A percentile compares a stretch with the other conserved stretches of the same genome.
Evolutionary conservation across 2,888 invertebrate species (phyloP).

Genomic region (Cosmorhoe ocellata): DNA sequence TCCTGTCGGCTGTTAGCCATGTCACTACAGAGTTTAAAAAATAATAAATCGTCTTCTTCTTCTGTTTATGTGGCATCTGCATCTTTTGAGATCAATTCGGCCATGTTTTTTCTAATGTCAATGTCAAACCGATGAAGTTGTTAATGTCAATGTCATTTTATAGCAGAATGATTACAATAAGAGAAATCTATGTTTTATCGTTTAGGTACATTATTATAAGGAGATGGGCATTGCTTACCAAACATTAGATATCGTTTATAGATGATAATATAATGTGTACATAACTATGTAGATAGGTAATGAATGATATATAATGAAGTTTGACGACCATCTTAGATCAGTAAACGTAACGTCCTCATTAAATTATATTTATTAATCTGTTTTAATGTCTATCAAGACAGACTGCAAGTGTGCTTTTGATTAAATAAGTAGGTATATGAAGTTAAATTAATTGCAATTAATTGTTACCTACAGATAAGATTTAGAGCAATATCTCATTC

Average conservation of each 20-base stretch:
- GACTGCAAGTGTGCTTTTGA: slow-evolving; percentile 36
- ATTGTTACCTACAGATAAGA: too few species aligned
- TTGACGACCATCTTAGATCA: slow-evolving; percentile 24
- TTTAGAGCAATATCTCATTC: too few species aligned
- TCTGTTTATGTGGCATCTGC: too few species aligned
- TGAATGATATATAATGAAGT: slow-evolving; percentile 8
- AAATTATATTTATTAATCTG: slow-evolving; percentile 12
- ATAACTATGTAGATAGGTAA: slow-evolving; percentile 23
- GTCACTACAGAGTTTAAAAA: too few species aligned
- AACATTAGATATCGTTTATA: slow-evolving; percentile 12
- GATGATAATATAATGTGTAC: slow-evolving; percentile 22
- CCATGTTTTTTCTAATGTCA: slow-evolving; percentile 41
- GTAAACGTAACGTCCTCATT: slow-evolving; percentile 20
- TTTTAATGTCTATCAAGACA: slow-evolving; percentile 41
- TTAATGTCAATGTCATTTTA: slow-evolving; percentile 4
- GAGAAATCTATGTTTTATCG: too few species aligned
- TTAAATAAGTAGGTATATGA: slow-evolving; percentile 12
- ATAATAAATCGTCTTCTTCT: too few species aligned
- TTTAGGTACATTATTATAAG: too few species aligned
- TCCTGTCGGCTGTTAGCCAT: too few species aligned
- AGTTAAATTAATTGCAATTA: not conserved
- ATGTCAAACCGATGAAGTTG: not conserved
- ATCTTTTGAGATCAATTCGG: slow-evolving; percentile 31
- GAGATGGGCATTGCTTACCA: slow-evolving; percentile 23
- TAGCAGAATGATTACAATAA: not conserved